Evolutionary conservation across 53 echinoderm and acorn worm species (phyloP).

Genomic region (Henricia sp.): DNA sequence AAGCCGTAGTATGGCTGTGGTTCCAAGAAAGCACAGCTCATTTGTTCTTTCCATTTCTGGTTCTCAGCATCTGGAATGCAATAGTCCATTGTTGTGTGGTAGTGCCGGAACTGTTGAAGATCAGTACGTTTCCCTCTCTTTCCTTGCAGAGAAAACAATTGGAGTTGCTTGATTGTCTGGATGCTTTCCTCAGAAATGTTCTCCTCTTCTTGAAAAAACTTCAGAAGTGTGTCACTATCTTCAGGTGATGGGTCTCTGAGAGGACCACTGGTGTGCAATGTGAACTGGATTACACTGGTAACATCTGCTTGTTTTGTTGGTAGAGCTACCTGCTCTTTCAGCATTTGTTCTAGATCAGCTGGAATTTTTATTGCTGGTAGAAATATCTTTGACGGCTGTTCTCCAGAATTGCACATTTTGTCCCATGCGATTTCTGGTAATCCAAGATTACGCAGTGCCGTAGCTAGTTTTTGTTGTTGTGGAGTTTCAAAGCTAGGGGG

Average conservation of each 20-base stretch:
- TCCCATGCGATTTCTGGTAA: constrained; percentile 25
- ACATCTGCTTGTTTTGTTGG: constrained; percentile 16
- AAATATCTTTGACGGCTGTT: too few relatives aligned
- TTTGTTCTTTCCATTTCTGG: constrained; percentile 1
- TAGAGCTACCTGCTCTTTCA: not conserved
- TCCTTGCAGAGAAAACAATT: constrained; percentile 1
- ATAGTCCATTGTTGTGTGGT: constrained; percentile 19
- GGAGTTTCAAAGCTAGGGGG: not conserved
- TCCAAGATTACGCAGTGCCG: constrained; percentile 32
- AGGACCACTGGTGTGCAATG: not conserved
- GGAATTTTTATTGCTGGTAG: not conserved
- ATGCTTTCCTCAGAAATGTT: not conserved
- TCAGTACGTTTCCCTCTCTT: not conserved
- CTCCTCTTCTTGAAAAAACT: constrained; percentile 41
- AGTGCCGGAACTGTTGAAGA: not conserved
- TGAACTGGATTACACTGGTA: constrained; percentile 13
- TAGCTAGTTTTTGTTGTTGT: not conserved
- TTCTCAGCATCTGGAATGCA: not conserved
- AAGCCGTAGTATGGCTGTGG: not conserved
- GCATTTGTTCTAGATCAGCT: not conserved
- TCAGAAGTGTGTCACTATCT: constrained; percentile 15
- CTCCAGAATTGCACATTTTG: not conserved
- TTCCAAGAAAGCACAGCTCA: constrained; percentile 38
- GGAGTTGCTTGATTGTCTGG: constrained; percentile 24
- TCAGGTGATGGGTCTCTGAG: not conserved